phyloP scores from a whole-genome alignment of 2,113 vertebrate genomes.

The Ageneiosus marmoratus region DNA sequence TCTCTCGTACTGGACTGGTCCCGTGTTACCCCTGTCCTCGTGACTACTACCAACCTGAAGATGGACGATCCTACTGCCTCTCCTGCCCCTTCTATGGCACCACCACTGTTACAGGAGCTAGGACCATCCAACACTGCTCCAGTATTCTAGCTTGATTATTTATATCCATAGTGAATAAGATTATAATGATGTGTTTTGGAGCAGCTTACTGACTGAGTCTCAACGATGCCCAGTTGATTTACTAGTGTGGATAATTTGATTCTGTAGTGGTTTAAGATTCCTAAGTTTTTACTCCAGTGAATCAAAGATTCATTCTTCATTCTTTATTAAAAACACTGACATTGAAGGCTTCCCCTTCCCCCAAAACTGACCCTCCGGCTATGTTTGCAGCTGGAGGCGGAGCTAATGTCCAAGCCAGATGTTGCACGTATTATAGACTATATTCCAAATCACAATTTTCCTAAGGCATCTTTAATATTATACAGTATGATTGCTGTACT shows the following conservation, averaged over 20 bases:
- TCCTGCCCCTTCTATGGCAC: conserved; percentile 97
- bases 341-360: not conserved
- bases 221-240: not conserved
- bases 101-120: conserved; percentile 84
- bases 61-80: conserved; percentile 92
- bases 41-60: conserved; percentile 93
- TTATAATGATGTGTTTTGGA: not conserved
- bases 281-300: not conserved
- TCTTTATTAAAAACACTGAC: not conserved
- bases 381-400: not conserved
- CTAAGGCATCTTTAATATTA: not conserved
- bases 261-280: not conserved
- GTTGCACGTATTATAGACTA: not conserved
- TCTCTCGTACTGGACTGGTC: conserved; percentile 91
- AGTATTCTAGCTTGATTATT: conserved; percentile 75
- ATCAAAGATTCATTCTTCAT: not conserved
- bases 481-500: not conserved
- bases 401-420: not conserved
- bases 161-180: not conserved
- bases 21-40: conserved; percentile 92
- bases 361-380: not conserved
- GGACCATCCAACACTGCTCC: conserved; percentile 90
- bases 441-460: not conserved
- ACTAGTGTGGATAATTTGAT: not conserved
- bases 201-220: not conserved